These are phyloP conservation scores for Drosophila nikananu DNA, from an alignment of 1,140 invertebrate genomes.

Conservation along the genomic window DNA sequence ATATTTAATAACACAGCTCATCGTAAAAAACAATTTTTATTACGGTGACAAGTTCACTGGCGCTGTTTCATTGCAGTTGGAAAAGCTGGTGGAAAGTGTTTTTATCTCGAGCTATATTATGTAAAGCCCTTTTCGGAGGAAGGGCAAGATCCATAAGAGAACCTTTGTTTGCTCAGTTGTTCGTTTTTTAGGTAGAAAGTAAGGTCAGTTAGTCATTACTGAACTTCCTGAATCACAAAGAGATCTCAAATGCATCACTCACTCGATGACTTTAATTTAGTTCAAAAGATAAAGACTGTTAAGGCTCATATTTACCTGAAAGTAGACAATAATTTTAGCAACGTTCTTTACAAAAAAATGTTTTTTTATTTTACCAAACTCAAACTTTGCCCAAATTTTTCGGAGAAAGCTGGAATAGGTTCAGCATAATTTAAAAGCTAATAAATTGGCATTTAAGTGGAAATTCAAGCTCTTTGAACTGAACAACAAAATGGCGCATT, in stretches of 20 bases:
- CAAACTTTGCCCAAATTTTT: slow-evolving; percentile 12
- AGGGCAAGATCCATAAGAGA: neutral
- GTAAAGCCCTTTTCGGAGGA: neutral
- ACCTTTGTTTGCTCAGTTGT: slow-evolving; percentile 19
- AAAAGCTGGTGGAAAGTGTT: slow-evolving; percentile 12
- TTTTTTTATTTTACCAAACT: neutral
- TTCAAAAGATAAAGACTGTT: neutral
- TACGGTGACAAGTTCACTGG: slow-evolving; percentile 22
- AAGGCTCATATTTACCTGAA: slow-evolving; percentile 14
- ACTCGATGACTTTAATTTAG: neutral
- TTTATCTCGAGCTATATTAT: slow-evolving; percentile 9
- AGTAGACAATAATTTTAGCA: slow-evolving; percentile 32
- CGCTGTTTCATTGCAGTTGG: slow-evolving; percentile 17
- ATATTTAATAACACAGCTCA: slow-evolving; percentile 21
- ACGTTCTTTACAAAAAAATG: neutral
- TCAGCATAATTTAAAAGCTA: neutral
- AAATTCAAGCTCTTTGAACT: neutral
- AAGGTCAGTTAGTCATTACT: slow-evolving; percentile 40
- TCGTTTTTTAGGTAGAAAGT: slow-evolving; percentile 30
- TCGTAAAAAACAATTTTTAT: slow-evolving; percentile 19
- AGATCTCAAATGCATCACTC: slow-evolving; percentile 3
- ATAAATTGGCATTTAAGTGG: neutral
- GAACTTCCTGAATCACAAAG: slow-evolving; percentile 42
- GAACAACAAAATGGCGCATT: neutral
- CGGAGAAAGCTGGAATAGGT: slow-evolving; percentile 8